phyloP scores from a whole-genome alignment of 64 coral and sea anemone species.

The Hydrozoanthus tunicans region DNA sequence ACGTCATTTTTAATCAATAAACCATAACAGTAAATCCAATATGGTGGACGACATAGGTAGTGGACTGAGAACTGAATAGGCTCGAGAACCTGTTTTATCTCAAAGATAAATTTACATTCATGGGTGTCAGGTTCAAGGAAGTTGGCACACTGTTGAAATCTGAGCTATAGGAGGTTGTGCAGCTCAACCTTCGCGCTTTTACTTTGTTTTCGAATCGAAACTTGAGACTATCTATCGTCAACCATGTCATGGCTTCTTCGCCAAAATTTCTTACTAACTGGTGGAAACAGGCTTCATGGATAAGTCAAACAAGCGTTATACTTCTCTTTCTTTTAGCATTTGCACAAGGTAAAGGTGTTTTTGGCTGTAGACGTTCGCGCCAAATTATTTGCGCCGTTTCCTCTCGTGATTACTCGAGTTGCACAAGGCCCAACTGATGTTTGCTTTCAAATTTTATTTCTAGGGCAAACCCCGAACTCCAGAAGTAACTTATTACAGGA shows the following conservation, averaged over 20 bases:
- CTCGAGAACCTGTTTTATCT: conserved; percentile 31
- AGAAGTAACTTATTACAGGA: conserved; percentile 5
- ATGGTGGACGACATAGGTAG: conserved; percentile 38
- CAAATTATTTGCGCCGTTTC: background rate
- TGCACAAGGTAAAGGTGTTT: conserved; percentile 45
- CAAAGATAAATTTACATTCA: conserved; percentile 12
- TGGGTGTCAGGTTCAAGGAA: conserved; percentile 53
- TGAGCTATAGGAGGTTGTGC: background rate
- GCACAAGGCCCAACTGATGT: background rate
- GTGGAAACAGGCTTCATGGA: conserved; percentile 47
- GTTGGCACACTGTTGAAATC: background rate
- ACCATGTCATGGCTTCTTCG: conserved; percentile 54
- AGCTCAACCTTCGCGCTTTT: background rate
- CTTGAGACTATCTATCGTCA: conserved; percentile 13
- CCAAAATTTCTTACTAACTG: conserved; percentile 9
- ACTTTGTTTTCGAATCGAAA: conserved; percentile 13
- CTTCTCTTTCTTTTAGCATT: conserved; percentile 31
- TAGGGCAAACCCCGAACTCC: conserved; percentile 18
- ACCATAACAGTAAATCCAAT: conserved; percentile 56
- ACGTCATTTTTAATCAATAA: conserved; percentile 63
- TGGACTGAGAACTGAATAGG: conserved; percentile 15
- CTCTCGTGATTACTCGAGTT: background rate
- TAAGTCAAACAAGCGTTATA: conserved; percentile 39
- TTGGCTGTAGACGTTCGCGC: background rate
- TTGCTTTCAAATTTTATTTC: conserved; percentile 24